phyloP scores from a whole-genome alignment of 2,797 vertebrate genomes.

The Prionace glauca region DNA sequence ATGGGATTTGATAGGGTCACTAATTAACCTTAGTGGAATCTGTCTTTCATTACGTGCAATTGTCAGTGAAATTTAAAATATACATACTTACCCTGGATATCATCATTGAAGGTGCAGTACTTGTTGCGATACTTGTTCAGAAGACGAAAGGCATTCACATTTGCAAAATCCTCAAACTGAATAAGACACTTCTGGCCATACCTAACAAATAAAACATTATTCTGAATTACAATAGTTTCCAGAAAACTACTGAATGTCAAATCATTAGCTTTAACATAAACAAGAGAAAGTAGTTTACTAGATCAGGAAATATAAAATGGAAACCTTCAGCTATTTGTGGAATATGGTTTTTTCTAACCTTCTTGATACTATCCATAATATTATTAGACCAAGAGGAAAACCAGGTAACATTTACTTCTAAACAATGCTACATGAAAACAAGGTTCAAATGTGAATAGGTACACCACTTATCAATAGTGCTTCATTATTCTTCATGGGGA shows the following conservation, averaged over 20 bases:
- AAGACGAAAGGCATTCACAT: slow-evolving; percentile 86
- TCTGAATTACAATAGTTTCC: background rate
- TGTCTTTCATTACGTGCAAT: background rate
- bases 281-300: background rate
- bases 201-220: slow-evolving; percentile 45
- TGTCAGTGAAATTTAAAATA: background rate
- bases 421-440: background rate
- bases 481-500: background rate
- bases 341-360: background rate
- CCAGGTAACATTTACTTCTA: background rate
- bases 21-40: background rate
- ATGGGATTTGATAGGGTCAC: background rate
- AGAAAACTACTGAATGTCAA: background rate
- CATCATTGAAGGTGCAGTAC: slow-evolving; percentile 97
- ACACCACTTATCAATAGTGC: background rate
- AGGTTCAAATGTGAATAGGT: background rate
- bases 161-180: slow-evolving; percentile 97
- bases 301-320: background rate
- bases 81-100: slow-evolving; percentile 80
- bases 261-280: background rate
- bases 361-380: background rate
- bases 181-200: slow-evolving; percentile 84
- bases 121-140: slow-evolving; percentile 82
- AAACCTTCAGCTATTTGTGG: too few species aligned
- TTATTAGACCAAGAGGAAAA: background rate